These are phyloP conservation scores for Araneus ventricosus DNA, from an alignment of 1,140 invertebrate genomes.

Conservation along the genomic window DNA sequence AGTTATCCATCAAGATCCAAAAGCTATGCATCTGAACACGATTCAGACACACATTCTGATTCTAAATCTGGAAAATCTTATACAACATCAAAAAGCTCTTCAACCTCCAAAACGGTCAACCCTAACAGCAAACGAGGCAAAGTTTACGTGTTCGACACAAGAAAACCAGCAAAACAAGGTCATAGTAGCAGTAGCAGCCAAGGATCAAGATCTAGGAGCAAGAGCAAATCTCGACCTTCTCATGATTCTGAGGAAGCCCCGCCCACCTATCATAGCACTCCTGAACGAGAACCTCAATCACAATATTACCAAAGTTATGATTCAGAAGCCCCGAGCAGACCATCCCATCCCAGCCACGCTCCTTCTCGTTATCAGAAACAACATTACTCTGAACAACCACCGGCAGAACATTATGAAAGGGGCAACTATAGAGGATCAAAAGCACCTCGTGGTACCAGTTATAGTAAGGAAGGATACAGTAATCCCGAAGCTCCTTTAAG, in stretches of 20 bases:
- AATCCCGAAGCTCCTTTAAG: not conserved
- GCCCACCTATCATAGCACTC: not conserved
- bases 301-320: constrained; percentile 7
- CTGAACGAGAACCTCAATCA: not conserved
- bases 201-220: not conserved
- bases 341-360: not conserved
- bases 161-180: not conserved
- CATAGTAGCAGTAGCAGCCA: not conserved
- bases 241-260: not conserved
- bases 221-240: not conserved
- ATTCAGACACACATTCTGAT: constrained; percentile 23
- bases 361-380: not conserved
- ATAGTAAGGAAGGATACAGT: not conserved
- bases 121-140: not conserved
- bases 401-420: not conserved
- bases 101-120: not conserved
- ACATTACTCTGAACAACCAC: constrained; percentile 6
- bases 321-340: not conserved
- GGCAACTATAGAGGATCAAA: not conserved
- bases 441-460: not conserved
- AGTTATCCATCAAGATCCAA: not conserved
- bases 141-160: not conserved
- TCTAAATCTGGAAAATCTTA: constrained; percentile 22
- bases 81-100: constrained; percentile 49
- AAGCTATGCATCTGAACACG: constrained; percentile 2